phyloP scores from a whole-genome alignment of 2,797 vertebrate genomes.

The Sebastes hubbsi region DNA sequence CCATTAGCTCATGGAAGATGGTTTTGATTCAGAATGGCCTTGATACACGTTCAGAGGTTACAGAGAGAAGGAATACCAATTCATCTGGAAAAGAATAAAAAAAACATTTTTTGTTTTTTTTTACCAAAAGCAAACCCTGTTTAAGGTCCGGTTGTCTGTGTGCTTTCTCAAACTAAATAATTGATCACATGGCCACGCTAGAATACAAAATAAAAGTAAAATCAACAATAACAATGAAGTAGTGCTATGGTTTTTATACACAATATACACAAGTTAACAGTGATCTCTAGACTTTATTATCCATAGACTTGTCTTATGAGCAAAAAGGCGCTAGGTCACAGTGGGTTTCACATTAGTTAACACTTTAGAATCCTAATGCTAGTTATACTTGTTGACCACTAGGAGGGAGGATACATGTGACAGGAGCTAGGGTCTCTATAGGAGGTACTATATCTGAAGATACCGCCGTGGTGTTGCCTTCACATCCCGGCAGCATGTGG shows the following conservation, averaged over 20 bases:
- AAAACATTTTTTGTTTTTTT: neutral
- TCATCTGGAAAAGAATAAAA: slow-evolving; percentile 38
- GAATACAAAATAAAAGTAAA: slow-evolving; percentile 73
- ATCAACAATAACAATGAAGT: slow-evolving; percentile 71
- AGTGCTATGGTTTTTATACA: slow-evolving; percentile 82
- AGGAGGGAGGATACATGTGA: slow-evolving; percentile 49
- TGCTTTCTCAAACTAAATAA: slow-evolving; percentile 59
- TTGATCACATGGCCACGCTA: slow-evolving; percentile 79
- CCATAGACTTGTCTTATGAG: slow-evolving; percentile 67
- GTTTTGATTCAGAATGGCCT: slow-evolving; percentile 48
- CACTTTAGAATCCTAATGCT: slow-evolving; percentile 65
- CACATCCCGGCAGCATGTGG: neutral
- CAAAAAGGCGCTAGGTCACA: slow-evolving; percentile 75
- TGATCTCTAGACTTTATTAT: slow-evolving; percentile 71
- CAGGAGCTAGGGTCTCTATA: slow-evolving; percentile 49
- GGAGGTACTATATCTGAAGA: slow-evolving; percentile 54
- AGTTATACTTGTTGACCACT: slow-evolving; percentile 62
- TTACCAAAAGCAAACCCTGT: slow-evolving; percentile 64
- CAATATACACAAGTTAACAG: slow-evolving; percentile 80
- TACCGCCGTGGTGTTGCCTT: slow-evolving; percentile 20
- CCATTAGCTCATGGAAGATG: slow-evolving; percentile 26
- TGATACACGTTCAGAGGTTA: slow-evolving; percentile 50
- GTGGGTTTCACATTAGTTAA: slow-evolving; percentile 75
- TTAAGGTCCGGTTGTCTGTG: slow-evolving; percentile 46
- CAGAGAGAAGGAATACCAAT: slow-evolving; percentile 42